A percentile compares a stretch with the other conserved stretches of the same genome.
Evolutionary conservation across 1,140 invertebrate species (phyloP).

Genomic region (Metaphire vulgaris): DNA sequence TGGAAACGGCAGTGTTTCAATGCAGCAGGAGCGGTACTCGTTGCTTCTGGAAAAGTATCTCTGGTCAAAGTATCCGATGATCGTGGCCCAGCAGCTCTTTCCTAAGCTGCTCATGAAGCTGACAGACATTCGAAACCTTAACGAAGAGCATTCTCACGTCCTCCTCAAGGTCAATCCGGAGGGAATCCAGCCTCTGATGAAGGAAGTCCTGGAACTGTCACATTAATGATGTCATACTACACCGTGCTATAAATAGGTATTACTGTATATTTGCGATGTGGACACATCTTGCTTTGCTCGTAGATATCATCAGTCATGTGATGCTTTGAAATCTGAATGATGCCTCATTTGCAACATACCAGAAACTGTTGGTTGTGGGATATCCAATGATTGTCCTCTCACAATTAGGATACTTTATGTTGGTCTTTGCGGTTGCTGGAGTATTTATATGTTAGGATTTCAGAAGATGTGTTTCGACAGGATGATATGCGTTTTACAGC

Average conservation of each 20-base stretch:
- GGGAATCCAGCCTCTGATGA: constrained; percentile 52
- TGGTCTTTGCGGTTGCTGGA: too few species aligned
- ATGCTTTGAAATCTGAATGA: too few species aligned
- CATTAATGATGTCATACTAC: not conserved
- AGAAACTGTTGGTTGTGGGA: too few species aligned
- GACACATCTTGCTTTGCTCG: not conserved
- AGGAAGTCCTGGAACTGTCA: constrained; percentile 48
- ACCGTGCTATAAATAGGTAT: not conserved
- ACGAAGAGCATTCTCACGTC: constrained; percentile 56
- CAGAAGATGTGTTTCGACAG: too few species aligned
- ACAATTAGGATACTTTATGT: too few species aligned
- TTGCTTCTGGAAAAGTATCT: constrained; percentile 54
- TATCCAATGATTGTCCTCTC: too few species aligned
- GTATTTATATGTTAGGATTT: too few species aligned
- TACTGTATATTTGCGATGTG: not conserved
- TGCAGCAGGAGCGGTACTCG: constrained; percentile 55
- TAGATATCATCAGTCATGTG: not conserved
- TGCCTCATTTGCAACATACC: too few species aligned
- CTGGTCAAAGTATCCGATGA: constrained; percentile 51
- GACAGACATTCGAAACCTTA: constrained; percentile 56
- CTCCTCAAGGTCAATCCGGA: constrained; percentile 52
- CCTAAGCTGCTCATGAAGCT: constrained; percentile 56
- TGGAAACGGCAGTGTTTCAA: constrained; percentile 38
- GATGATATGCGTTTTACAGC: too few species aligned
- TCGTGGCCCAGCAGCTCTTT: constrained; percentile 48